Conservation (phyloP, 2,797 vertebrate species). For the Melanotaenia boesemani region DNA sequence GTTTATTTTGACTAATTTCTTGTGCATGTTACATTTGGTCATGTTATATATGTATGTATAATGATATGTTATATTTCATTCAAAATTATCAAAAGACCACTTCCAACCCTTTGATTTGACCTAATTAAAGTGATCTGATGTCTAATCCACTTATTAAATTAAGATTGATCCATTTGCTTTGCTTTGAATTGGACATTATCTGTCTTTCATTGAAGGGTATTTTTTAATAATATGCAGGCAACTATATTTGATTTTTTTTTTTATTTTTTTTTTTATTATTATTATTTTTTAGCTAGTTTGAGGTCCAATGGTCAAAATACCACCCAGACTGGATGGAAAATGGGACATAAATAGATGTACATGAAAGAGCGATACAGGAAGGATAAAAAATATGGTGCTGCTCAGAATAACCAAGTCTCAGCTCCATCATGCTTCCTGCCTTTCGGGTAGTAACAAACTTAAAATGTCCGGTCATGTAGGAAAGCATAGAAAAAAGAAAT, state of each 20-base stretch:
- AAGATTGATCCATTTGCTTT: neutral
- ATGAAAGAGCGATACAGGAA: constrained; percentile 28
- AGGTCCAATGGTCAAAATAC: neutral
- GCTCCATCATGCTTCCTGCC: constrained; percentile 21
- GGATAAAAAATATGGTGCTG: constrained; percentile 22
- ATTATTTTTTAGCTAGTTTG: neutral
- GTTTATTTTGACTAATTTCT: neutral
- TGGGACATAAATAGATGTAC: neutral
- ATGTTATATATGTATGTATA: too few species aligned
- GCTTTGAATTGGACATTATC: neutral
- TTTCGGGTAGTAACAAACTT: neutral
- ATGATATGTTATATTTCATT: neutral
- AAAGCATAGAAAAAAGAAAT: constrained; percentile 8
- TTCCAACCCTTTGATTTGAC: neutral
- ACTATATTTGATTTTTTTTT: neutral
- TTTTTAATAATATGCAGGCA: neutral
- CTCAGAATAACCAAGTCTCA: constrained; percentile 10
- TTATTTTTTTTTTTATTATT: too few species aligned
- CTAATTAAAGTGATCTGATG: neutral
- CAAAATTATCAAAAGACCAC: neutral
- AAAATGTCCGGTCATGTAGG: constrained; percentile 12
- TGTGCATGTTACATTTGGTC: constrained; percentile 3
- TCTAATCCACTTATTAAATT: neutral
- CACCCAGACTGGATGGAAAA: neutral
- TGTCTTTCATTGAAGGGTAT: neutral